phyloP scores from a whole-genome alignment of 1,140 invertebrate genomes.

The Brachionus koreanus region DNA sequence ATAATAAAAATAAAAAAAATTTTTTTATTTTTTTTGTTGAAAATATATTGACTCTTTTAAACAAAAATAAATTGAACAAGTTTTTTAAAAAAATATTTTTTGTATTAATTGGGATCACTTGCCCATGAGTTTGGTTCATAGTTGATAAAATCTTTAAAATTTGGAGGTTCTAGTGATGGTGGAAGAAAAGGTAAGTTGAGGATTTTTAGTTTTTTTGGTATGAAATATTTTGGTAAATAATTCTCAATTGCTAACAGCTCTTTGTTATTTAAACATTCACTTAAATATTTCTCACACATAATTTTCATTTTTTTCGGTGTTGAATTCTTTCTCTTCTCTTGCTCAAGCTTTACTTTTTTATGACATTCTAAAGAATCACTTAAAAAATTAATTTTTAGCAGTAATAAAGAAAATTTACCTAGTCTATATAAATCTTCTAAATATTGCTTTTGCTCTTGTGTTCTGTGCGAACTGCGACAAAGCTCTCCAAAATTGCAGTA shows the following conservation, averaged over 20 bases:
- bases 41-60: background rate
- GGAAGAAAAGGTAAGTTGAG: background rate
- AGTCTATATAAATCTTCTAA: conserved; percentile 38
- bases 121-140: conserved; percentile 25
- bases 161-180: background rate
- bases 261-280: background rate
- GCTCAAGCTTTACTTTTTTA: conserved; percentile 2
- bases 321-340: background rate
- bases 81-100: background rate
- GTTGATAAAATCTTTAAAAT: conserved; percentile 8
- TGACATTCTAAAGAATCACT: background rate
- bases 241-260: background rate
- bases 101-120: background rate
- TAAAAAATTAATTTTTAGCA: background rate
- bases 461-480: conserved; percentile 12
- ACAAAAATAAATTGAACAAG: background rate
- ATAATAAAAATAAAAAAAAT: background rate
- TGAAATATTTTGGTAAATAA: conserved; percentile 18
- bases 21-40: background rate
- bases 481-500: conserved; percentile 15
- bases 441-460: background rate
- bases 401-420: background rate
- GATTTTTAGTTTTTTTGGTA: background rate
- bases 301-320: background rate
- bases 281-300: background rate